phyloP scores from a whole-genome alignment of 2,888 invertebrate species.

The Philonicus albiceps region DNA sequence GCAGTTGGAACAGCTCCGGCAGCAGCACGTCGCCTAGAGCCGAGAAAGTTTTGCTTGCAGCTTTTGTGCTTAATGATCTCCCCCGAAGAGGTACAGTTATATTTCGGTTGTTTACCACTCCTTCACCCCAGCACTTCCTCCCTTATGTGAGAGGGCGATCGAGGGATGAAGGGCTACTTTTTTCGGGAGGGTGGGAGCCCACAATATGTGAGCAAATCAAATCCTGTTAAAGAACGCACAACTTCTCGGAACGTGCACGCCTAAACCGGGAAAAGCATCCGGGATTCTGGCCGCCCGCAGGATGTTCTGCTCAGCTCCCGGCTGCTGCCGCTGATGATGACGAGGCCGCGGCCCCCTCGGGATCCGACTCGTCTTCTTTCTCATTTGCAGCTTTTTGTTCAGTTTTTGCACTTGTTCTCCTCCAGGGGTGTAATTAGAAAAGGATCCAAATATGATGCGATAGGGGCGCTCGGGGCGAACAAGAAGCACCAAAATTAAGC shows the following conservation, averaged over 20 bases:
- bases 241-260: not conserved
- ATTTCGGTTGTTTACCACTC: slow-evolving; percentile 7
- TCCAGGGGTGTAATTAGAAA: not conserved
- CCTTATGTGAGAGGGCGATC: not conserved
- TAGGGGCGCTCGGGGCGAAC: not conserved
- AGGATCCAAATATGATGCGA: slow-evolving; percentile 16
- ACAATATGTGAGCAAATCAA: slow-evolving; percentile 20
- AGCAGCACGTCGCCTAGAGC: not conserved
- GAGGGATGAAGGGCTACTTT: not conserved
- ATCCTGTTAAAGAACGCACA: not conserved
- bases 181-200: not conserved
- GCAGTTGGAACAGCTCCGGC: not conserved
- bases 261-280: not conserved
- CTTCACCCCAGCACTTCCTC: not conserved
- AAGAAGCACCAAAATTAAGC: not conserved
- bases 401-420: not conserved
- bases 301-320: not conserved
- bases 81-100: not conserved
- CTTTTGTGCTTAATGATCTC: slow-evolving; percentile 26
- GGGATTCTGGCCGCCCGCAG: not conserved
- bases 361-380: not conserved
- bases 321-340: not conserved
- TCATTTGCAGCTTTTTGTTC: slow-evolving; percentile 17
- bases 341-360: not conserved
- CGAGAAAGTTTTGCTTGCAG: slow-evolving; percentile 6